Percentiles rank a stretch among this genome's conserved stretches.
Evolutionary conservation across 2,888 invertebrate genomes (phyloP).

Genomic region (Stenodera caucasica): DNA sequence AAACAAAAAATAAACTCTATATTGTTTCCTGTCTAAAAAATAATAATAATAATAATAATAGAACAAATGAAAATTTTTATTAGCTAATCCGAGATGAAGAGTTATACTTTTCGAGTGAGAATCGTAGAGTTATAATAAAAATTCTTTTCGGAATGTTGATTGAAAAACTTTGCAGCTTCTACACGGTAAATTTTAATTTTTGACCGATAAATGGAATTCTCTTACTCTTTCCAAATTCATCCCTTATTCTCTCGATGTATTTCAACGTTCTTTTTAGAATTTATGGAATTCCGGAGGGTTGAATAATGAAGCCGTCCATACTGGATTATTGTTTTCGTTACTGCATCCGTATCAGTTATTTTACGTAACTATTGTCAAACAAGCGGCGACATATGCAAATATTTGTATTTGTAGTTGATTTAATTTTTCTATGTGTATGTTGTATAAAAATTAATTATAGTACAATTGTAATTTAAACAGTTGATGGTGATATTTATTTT

Average conservation of each 20-base stretch:
- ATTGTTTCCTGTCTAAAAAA: too few relatives aligned
- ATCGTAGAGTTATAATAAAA: constrained; percentile 16
- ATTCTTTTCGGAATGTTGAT: constrained; percentile 29
- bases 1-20: too few relatives aligned
- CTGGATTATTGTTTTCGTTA: constrained; percentile 33
- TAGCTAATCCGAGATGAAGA: constrained; percentile 12
- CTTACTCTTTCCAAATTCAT: not conserved
- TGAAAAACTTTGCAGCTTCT: constrained; percentile 29
- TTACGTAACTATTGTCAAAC: not conserved
- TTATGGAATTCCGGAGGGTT: constrained; percentile 27
- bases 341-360: not conserved
- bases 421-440: too few relatives aligned
- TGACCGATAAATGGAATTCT: constrained; percentile 25
- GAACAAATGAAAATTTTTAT: constrained; percentile 26
- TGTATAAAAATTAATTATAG: too few relatives aligned
- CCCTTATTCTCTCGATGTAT: not conserved
- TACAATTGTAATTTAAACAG: too few relatives aligned
- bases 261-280: constrained; percentile 21
- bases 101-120: constrained; percentile 19
- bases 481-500: too few relatives aligned
- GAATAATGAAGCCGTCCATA: constrained; percentile 40
- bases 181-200: constrained; percentile 28
- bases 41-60: constrained; percentile 22
- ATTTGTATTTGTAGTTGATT: too few relatives aligned
- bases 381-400: not conserved